Conservation (phyloP, 2,797 vertebrate genomes). For the Lepus oiostolus region DNA sequence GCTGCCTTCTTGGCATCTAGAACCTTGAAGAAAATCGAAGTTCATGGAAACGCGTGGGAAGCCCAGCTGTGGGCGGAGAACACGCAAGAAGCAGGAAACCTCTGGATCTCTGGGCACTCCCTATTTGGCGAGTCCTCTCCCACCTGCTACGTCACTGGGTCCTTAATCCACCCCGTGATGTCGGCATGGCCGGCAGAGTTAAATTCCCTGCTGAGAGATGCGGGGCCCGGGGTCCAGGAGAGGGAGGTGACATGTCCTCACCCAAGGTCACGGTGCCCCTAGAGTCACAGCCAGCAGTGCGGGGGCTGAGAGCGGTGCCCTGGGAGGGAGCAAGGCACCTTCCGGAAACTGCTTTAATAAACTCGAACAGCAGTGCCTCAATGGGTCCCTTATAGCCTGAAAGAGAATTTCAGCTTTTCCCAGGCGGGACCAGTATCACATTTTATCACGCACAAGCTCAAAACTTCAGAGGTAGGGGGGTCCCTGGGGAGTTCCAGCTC, state of each 20-base stretch:
- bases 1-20: fast-evolving
- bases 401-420: background rate
- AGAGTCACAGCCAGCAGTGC: fast-evolving
- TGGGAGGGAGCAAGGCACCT: background rate
- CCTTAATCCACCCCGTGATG: background rate
- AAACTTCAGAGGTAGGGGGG: background rate
- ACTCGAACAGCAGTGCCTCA: background rate
- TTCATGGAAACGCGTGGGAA: fast-evolving
- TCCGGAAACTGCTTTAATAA: background rate
- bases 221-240: too few relatives aligned
- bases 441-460: background rate
- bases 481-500: background rate
- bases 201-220: background rate
- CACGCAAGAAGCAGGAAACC: fast-evolving
- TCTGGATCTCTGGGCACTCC: fast-evolving
- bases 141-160: background rate
- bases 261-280: background rate
- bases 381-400: background rate
- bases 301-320: background rate
- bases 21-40: background rate
- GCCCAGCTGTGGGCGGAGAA: background rate
- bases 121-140: background rate
- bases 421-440: too few relatives aligned
- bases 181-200: fast-evolving
- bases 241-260: background rate